Evolutionary conservation across 1,140 invertebrate genomes (phyloP), one percentile per base, ranked within the genome.

Genomic region (Armadillidium nasatum): DNA sequence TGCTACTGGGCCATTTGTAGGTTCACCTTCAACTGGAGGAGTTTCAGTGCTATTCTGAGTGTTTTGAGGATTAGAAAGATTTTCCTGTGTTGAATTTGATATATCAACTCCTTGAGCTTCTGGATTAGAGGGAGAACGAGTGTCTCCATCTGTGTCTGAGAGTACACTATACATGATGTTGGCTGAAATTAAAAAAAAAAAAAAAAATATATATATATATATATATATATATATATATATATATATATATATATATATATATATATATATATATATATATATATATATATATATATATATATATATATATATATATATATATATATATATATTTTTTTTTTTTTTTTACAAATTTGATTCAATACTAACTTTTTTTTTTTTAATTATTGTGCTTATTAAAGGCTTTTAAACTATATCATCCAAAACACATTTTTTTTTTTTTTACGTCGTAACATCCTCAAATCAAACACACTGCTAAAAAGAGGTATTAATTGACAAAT

Each of bases 251-350:
- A n/a, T 70, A 19, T 23, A n/a, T 70, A 70, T 19, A 70, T 70
- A 13, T 19, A 70, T 23, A n/a, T 23, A 70, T 70, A 70, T 23
- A 70, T 70, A 70, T 19, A n/a, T 23, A 19, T 70, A 23, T 70
- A 19, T 70, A 23, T 70, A 70, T 70, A 70, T 70, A 21, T 70
- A 70, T 70, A 70, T 70, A 70, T 70, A 70, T 70, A 70, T 70
- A 70, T 70, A 21, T 70, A 70, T 70, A 70, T 70, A 70, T 70
- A 70, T 70, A 70, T 33, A 70, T 70, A 70, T 70, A 70, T 33
- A 70, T n/a, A 70, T 70, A 70, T 70, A 33, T 33, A 70, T 70
- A 70, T 33, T n/a, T n/a, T n/a, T n/a, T n/a, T n/a, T n/a, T n/a
- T n/a, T n/a, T n/a, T n/a, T n/a, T n/a, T n/a, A n/a, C n/a, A n/a